These are phyloP conservation scores for Drosophila elegans DNA, from an alignment of 1,140 invertebrate species.

Conservation along the genomic window DNA sequence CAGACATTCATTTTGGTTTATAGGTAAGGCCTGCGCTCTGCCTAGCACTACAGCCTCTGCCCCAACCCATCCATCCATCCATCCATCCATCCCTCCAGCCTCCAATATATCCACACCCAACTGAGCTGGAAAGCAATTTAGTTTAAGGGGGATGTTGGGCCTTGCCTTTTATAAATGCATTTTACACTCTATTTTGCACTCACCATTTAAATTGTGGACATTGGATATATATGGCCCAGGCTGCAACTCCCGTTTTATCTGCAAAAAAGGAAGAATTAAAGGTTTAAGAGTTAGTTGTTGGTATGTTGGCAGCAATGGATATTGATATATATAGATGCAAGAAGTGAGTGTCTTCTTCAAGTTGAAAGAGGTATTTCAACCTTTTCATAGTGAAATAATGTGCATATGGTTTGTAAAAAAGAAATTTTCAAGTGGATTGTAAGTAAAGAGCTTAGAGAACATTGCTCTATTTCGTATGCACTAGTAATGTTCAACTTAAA, in stretches of 20 bases:
- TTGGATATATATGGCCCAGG: slow-evolving; percentile 25
- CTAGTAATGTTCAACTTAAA: neutral
- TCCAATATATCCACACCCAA: neutral
- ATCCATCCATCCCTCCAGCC: too few relatives aligned
- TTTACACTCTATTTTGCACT: slow-evolving; percentile 71
- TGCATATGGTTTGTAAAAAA: too few relatives aligned
- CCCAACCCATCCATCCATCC: neutral
- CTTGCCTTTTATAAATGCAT: slow-evolving; percentile 53
- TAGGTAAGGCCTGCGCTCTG: slow-evolving; percentile 37
- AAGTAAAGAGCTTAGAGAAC: too few relatives aligned
- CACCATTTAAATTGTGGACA: slow-evolving; percentile 77
- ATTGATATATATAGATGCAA: slow-evolving; percentile 1
- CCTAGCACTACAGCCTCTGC: neutral
- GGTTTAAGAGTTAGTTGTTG: neutral
- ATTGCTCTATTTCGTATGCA: neutral
- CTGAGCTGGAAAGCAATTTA: slow-evolving; percentile 70
- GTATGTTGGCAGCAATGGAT: neutral
- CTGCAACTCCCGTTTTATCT: slow-evolving; percentile 36
- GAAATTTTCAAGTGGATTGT: too few relatives aligned
- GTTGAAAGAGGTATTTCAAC: too few relatives aligned
- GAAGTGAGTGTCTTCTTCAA: neutral
- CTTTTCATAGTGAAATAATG: too few relatives aligned
- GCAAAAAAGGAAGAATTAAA: slow-evolving; percentile 7
- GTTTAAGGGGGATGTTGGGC: slow-evolving; percentile 28
- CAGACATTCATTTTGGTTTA: slow-evolving; percentile 78